A percentile compares a stretch with the other conserved stretches of the same genome.
phyloP scores from a whole-genome alignment of 1,140 invertebrate species.

The Ctenoplectra terminalis region DNA sequence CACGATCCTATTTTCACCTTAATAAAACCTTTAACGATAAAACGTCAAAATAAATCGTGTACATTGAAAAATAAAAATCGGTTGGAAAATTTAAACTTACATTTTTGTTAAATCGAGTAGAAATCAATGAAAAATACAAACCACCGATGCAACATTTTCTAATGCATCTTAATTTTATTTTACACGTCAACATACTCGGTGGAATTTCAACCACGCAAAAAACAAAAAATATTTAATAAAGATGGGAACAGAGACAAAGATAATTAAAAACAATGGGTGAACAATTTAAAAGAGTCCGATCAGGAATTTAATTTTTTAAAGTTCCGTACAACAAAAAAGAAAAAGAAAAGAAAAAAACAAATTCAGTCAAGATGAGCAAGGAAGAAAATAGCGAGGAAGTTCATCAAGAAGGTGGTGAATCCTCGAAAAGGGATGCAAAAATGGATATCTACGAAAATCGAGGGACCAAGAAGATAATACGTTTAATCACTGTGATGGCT shows the following conservation, averaged over 20 bases:
- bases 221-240: not conserved
- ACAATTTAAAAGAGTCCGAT: not conserved
- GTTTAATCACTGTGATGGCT: conserved; percentile 90
- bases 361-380: conserved; percentile 64
- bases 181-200: not conserved
- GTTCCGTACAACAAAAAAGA: not conserved
- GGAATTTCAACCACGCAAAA: not conserved
- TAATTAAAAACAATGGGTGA: not conserved
- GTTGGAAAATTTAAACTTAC: not conserved
- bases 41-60: not conserved
- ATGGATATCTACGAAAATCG: conserved; percentile 77
- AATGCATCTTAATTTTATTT: not conserved
- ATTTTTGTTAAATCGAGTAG: not conserved
- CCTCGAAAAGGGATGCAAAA: conserved; percentile 67
- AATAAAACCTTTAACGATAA: not conserved
- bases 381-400: conserved; percentile 28
- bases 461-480: conserved; percentile 85
- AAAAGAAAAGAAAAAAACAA: too few species aligned
- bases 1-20: not conserved
- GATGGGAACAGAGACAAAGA: not conserved
- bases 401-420: conserved; percentile 31
- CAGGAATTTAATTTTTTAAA: not conserved
- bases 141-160: not conserved
- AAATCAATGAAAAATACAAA: not conserved
- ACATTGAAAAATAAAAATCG: not conserved